Conservation (phyloP, 2,888 invertebrate genomes). For the Mythimna pallens region DNA sequence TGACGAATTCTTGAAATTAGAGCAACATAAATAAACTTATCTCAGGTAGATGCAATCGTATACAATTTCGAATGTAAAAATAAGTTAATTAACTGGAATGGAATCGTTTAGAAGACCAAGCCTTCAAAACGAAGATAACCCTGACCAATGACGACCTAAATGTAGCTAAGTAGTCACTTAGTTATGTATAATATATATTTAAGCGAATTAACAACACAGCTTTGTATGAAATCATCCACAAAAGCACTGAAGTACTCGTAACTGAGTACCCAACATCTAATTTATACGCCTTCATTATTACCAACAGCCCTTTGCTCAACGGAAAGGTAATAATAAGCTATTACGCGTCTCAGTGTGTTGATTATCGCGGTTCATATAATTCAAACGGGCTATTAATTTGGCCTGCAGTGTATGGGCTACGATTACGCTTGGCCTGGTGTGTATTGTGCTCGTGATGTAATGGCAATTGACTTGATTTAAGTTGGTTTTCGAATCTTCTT, state of each 20-base stretch:
- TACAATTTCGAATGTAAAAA: no score
- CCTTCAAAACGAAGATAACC: no score
- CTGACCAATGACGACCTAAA: not conserved
- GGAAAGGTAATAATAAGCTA: slow-evolving; percentile 61
- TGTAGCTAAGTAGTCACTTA: not conserved
- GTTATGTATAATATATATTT: no score
- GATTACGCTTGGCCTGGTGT: slow-evolving; percentile 53
- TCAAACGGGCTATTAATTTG: slow-evolving; percentile 58
- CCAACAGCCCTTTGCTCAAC: slow-evolving; percentile 48
- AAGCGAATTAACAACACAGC: slow-evolving; percentile 13
- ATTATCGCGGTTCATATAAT: slow-evolving; percentile 61
- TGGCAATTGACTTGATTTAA: slow-evolving; percentile 55
- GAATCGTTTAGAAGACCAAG: no score
- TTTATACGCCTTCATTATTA: slow-evolving; percentile 47
- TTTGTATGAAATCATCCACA: slow-evolving; percentile 39
- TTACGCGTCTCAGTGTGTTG: slow-evolving; percentile 62
- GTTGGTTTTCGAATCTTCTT: slow-evolving; percentile 27
- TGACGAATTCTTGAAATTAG: no score
- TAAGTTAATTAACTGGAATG: no score
- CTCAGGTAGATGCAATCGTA: no score
- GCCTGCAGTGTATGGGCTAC: slow-evolving; percentile 56
- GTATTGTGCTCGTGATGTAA: slow-evolving; percentile 47
- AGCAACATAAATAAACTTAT: no score
- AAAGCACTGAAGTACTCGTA: slow-evolving; percentile 32
- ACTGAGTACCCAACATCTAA: slow-evolving; percentile 35